Evolutionary conservation across 37 sponge, comb jelly and placozoan species (phyloP).

Genomic region (Haliclona indistincta): DNA sequence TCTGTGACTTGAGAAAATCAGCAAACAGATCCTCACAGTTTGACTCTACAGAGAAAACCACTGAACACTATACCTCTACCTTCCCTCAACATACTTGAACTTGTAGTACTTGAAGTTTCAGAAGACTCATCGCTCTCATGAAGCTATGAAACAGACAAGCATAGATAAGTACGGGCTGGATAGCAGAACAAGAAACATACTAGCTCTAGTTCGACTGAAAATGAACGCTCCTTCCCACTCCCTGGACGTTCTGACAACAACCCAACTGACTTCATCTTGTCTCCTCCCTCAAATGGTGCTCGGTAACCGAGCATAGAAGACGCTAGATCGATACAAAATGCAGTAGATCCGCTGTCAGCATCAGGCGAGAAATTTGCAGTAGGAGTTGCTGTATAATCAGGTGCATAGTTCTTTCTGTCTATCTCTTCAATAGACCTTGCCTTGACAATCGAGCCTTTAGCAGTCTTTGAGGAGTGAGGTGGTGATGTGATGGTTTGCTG

Average conservation of each 20-base stretch:
- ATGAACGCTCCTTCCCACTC: no score
- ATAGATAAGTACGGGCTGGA: not conserved
- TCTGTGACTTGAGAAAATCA: conserved; percentile 53
- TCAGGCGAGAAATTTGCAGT: not conserved
- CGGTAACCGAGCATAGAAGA: not conserved
- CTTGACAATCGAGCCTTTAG: not conserved
- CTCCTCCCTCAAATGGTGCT: not conserved
- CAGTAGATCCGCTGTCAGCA: not conserved
- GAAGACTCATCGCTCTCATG: not conserved
- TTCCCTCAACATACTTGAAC: not conserved
- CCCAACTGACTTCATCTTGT: not conserved
- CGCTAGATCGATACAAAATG: conserved; percentile 32
- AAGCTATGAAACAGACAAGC: not conserved
- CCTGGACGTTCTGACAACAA: no score
- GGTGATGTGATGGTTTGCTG: conserved; percentile 63
- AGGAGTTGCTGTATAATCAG: not conserved
- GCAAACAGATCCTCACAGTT: conserved; percentile 35
- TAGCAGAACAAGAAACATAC: no score
- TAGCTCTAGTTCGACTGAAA: no score
- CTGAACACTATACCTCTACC: not conserved
- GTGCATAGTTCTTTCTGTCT: conserved; percentile 34
- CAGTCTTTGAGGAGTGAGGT: conserved; percentile 21
- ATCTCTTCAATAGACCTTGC: conserved; percentile 49
- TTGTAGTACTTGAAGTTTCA: not conserved
- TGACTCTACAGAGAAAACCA: not conserved